A percentile compares a stretch with the other conserved stretches of the same genome.
These are phyloP conservation scores for Drosophila micromelanica DNA, from an alignment of 1,140 invertebrate genomes.

Conservation along the genomic window DNA sequence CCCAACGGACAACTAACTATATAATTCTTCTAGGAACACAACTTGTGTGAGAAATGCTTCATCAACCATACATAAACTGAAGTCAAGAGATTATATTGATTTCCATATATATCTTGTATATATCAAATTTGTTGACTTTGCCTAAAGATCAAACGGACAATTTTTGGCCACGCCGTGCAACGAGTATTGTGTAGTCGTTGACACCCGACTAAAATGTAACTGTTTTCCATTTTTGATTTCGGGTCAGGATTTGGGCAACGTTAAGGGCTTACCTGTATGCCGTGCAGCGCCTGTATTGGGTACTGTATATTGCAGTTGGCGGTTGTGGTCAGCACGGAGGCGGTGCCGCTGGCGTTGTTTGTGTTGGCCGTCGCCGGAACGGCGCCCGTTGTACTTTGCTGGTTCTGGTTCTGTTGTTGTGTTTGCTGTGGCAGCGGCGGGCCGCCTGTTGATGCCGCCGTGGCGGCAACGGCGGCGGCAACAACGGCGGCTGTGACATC, in stretches of 20 bases:
- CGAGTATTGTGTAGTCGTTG: too few species aligned
- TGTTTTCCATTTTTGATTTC: not conserved
- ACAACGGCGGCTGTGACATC: constrained; percentile 85
- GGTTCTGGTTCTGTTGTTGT: constrained; percentile 60
- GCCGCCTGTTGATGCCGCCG: constrained; percentile 46
- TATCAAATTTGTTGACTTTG: too few species aligned
- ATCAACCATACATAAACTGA: too few species aligned
- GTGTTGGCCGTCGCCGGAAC: constrained; percentile 48
- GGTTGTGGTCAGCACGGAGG: constrained; percentile 77
- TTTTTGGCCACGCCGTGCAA: too few species aligned
- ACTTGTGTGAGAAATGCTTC: too few species aligned
- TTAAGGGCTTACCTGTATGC: constrained; percentile 67
- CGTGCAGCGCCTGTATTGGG: constrained; percentile 68
- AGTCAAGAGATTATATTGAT: too few species aligned
- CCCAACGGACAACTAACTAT: too few species aligned
- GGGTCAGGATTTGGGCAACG: not conserved
- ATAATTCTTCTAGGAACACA: too few species aligned
- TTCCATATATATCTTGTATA: too few species aligned
- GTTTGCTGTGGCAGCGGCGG: constrained; percentile 50
- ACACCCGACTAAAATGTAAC: too few species aligned
- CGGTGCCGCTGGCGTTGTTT: constrained; percentile 56
- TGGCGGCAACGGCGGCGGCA: constrained; percentile 83
- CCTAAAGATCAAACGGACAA: too few species aligned
- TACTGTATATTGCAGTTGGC: constrained; percentile 80
- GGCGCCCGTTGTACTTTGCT: constrained; percentile 70